Percentiles rank a stretch among this genome's conserved stretches.
Conservation (phyloP, 2,113 vertebrate species). For the Lethenteron camtschaticum region DNA sequence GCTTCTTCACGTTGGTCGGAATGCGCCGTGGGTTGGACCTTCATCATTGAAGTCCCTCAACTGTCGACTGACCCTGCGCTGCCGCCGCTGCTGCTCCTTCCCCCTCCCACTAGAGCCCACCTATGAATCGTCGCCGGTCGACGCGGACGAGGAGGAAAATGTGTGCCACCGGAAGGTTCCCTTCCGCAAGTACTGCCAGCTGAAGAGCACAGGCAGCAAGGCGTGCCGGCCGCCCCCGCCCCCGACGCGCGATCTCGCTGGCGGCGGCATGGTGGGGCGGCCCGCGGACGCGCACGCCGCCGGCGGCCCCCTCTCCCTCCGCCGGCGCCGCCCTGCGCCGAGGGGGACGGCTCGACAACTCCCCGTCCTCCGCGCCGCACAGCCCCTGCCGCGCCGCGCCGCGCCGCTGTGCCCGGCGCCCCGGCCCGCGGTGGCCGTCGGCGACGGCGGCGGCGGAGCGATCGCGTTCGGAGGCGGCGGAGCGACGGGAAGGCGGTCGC, state of each 20-base stretch:
- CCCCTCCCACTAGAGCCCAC: too few relatives aligned
- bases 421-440: background rate
- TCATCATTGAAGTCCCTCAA: too few relatives aligned
- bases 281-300: background rate
- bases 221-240: background rate
- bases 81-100: too few relatives aligned
- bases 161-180: slow-evolving; percentile 1
- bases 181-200: slow-evolving; percentile 3
- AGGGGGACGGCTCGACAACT: background rate
- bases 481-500: background rate
- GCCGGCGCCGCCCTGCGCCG: background rate
- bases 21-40: too few relatives aligned
- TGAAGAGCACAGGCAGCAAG: background rate
- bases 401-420: background rate
- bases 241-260: background rate
- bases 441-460: background rate
- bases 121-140: too few relatives aligned
- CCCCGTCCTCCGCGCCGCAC: too few relatives aligned
- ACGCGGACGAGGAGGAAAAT: background rate
- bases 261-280: too few relatives aligned
- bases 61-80: too few relatives aligned
- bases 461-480: background rate
- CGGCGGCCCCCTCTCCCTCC: background rate
- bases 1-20: too few relatives aligned
- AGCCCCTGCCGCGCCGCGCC: too few relatives aligned